These are phyloP conservation scores for Drosophila parthenogenetica DNA, from an alignment of 2,888 invertebrate species.

Conservation along the genomic window DNA sequence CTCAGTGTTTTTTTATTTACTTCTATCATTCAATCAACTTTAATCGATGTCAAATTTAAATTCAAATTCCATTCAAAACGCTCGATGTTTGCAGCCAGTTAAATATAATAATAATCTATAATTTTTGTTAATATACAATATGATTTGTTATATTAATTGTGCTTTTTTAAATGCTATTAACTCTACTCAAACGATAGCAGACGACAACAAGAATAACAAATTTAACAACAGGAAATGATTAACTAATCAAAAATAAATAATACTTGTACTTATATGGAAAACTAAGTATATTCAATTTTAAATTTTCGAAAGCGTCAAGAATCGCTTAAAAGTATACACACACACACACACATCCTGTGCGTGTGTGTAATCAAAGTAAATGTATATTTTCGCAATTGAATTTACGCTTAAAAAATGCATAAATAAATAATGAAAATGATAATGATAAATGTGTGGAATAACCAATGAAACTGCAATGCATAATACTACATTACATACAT, in stretches of 20 bases:
- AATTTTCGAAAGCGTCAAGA: constrained; percentile 50
- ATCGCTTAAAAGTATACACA: constrained; percentile 44
- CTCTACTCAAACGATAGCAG: constrained; percentile 32
- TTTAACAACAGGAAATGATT: constrained; percentile 49
- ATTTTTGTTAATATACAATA: too few relatives aligned
- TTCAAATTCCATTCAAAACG: constrained; percentile 24
- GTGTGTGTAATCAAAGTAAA: constrained; percentile 57
- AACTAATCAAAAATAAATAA: constrained; percentile 54
- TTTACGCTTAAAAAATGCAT: constrained; percentile 73
- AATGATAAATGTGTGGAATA: constrained; percentile 46
- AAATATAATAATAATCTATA: background rate
- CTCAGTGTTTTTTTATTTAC: constrained; percentile 39
- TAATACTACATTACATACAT: constrained; percentile 30
- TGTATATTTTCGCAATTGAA: constrained; percentile 79
- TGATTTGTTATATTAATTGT: constrained; percentile 31
- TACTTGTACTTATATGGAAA: constrained; percentile 42
- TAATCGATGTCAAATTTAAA: constrained; percentile 37
- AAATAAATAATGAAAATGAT: constrained; percentile 26
- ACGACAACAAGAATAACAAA: constrained; percentile 10
- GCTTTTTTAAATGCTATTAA: constrained; percentile 40
- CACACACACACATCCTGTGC: constrained; percentile 23
- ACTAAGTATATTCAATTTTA: constrained; percentile 67
- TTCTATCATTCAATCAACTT: constrained; percentile 10
- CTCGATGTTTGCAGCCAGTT: constrained; percentile 55
- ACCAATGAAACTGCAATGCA: constrained; percentile 61